A percentile compares a stretch with the other conserved stretches of the same genome.
Conservation (phyloP, 2,797 vertebrate species). For the Florisuga fusca region DNA sequence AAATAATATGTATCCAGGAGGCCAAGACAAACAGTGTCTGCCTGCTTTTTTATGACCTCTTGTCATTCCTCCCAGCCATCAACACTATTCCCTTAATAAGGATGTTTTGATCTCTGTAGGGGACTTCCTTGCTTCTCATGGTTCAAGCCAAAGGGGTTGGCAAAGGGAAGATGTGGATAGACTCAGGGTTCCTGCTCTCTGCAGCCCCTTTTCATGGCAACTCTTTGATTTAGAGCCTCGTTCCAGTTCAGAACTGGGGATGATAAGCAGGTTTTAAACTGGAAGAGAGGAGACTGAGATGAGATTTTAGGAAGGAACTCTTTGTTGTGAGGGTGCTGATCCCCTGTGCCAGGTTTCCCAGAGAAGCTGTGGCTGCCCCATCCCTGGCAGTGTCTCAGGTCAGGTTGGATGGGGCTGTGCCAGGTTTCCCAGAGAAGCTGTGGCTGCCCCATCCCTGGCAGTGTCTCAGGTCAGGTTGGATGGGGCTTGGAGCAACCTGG, state of each 20-base stretch:
- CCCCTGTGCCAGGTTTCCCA: rapidly evolving
- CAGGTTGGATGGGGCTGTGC: rapidly evolving
- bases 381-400: background rate
- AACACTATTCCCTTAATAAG: background rate
- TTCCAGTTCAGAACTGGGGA: background rate
- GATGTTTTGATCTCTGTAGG: background rate
- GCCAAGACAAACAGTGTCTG: slow-evolving; percentile 47
- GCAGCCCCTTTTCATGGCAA: background rate
- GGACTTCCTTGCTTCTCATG: background rate
- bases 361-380: background rate
- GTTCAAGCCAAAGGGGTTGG: background rate
- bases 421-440: background rate
- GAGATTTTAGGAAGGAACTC: background rate
- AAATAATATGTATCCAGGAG: background rate
- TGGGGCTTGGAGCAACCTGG: rapidly evolving
- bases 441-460: background rate
- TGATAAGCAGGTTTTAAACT: background rate
- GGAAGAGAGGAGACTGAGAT: background rate
- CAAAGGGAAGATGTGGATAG: background rate
- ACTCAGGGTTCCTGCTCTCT: background rate
- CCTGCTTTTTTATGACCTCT: background rate
- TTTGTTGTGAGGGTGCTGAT: background rate
- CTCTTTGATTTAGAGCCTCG: background rate
- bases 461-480: rapidly evolving
- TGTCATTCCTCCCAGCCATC: background rate